Evolutionary conservation across 2,113 vertebrate species (phyloP), one percentile per base, ranked within the genome.

Genomic region (Perca fluviatilis): DNA sequence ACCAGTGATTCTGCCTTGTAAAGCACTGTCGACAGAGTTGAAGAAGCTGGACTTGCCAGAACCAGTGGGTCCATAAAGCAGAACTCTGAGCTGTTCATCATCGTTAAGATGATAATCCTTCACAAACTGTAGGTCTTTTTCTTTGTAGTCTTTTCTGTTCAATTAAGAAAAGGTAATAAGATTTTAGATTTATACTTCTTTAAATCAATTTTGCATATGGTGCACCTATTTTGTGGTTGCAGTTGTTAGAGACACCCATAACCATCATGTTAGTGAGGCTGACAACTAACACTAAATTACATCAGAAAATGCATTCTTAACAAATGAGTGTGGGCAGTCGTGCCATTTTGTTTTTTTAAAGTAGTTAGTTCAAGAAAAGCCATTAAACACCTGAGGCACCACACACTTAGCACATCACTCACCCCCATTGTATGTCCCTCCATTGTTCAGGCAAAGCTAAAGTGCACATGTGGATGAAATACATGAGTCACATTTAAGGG

Each of bases 11-110:
- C 56, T 63, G 3, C 54, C 63, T 57, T 69, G 49, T 23, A 86
- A 73, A 68, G 51, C 21, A 4, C 36, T 88, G 7, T 86, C 70
- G 5, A 91, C 89, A 56, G 90, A 80, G 63, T 90, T 90, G 65
- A 93, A 73, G 78, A 93, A 91, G 21, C 86, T 86, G 65, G 71
- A 62, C 27, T 62, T 74, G 12, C 57, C 71, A 23, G 46, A 8
- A 12, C 57, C 46, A 23, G 1, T 0, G 5, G 19, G 13, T 62
- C 71, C 57, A 36, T 62, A 10, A 61, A 74, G 18, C 56, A 74
- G 18, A 49, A 74, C 18, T 33, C 57, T 61, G 57, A 61, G 25
- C 4, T 61, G 56, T 18, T 57, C 23, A 0, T 62, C 71, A 6
- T 33, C 2, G 9, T 74, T 50, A 36, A 23, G 23, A 62, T 18